These are phyloP conservation scores for Melanophora roralis DNA, from an alignment of 2,888 invertebrate species.

Conservation along the genomic window DNA sequence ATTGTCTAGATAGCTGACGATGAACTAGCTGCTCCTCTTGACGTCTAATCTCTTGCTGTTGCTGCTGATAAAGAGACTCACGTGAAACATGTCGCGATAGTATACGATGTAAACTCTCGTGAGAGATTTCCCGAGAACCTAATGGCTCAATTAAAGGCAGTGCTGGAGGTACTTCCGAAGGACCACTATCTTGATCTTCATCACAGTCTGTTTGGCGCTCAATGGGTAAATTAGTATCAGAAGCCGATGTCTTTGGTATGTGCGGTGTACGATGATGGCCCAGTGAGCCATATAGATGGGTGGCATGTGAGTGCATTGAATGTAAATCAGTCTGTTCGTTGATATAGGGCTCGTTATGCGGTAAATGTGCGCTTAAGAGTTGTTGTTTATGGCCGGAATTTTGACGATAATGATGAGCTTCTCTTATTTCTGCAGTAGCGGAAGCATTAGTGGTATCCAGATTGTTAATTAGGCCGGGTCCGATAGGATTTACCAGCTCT, in stretches of 20 bases:
- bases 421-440: slow-evolving; percentile 68
- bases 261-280: slow-evolving; percentile 56
- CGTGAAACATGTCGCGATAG: slow-evolving; percentile 79
- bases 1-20: slow-evolving; percentile 65
- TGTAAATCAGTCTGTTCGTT: slow-evolving; percentile 77
- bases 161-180: slow-evolving; percentile 89
- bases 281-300: slow-evolving; percentile 59
- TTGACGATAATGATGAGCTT: slow-evolving; percentile 58
- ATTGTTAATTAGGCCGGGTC: slow-evolving; percentile 80
- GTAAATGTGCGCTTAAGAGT: slow-evolving; percentile 33
- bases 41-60: slow-evolving; percentile 77
- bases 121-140: slow-evolving; percentile 88
- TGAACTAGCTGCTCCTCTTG: slow-evolving; percentile 80
- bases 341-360: slow-evolving; percentile 8
- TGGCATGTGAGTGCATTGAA: slow-evolving; percentile 70
- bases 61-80: slow-evolving; percentile 82
- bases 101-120: slow-evolving; percentile 85
- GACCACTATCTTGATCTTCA: slow-evolving; percentile 88
- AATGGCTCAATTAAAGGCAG: slow-evolving; percentile 87
- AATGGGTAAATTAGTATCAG: slow-evolving; percentile 50
- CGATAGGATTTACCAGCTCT: slow-evolving; percentile 80
- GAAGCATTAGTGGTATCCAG: slow-evolving; percentile 69
- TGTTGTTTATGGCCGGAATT: slow-evolving; percentile 51
- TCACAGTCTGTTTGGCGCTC: slow-evolving; percentile 78
- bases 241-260: slow-evolving; percentile 46